Percentiles rank a stretch among this genome's conserved stretches.
Conservation (phyloP, 2,797 vertebrate genomes). For the Phalloptychus januarius region DNA sequence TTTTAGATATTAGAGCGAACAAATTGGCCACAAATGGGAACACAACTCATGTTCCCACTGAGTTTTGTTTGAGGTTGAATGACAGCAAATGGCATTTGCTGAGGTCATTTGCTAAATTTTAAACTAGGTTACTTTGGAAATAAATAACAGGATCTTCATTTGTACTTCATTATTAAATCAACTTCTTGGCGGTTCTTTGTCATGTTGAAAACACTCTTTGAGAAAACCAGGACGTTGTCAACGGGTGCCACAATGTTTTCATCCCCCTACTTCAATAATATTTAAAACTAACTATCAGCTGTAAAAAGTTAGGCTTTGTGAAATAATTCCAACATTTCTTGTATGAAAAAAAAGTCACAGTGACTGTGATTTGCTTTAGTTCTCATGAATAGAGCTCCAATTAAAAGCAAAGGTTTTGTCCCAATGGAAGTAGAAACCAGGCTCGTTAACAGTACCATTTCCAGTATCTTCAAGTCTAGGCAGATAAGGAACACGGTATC, state of each 20-base stretch:
- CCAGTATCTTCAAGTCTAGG: constrained; percentile 64
- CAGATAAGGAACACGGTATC: constrained; percentile 66
- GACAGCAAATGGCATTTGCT: too few species aligned
- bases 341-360: constrained; percentile 61
- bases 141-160: background rate
- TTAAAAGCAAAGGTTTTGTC: constrained; percentile 74
- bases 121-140: background rate
- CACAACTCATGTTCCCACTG: too few species aligned
- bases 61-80: too few species aligned
- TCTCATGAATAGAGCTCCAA: constrained; percentile 63
- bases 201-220: constrained; percentile 36
- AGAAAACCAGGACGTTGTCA: constrained; percentile 42
- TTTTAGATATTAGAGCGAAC: background rate
- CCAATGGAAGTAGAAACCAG: constrained; percentile 50
- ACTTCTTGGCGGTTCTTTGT: background rate
- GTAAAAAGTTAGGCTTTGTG: constrained; percentile 54
- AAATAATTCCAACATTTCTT: constrained; percentile 54
- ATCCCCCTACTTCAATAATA: constrained; percentile 51
- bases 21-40: background rate
- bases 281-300: constrained; percentile 45
- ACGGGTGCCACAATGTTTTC: constrained; percentile 29
- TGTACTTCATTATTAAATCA: background rate
- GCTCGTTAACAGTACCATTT: constrained; percentile 71
- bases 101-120: background rate
- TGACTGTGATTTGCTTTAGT: constrained; percentile 66